Conservation (phyloP, 1,140 invertebrate species). For the Drosophila novamexicana region DNA sequence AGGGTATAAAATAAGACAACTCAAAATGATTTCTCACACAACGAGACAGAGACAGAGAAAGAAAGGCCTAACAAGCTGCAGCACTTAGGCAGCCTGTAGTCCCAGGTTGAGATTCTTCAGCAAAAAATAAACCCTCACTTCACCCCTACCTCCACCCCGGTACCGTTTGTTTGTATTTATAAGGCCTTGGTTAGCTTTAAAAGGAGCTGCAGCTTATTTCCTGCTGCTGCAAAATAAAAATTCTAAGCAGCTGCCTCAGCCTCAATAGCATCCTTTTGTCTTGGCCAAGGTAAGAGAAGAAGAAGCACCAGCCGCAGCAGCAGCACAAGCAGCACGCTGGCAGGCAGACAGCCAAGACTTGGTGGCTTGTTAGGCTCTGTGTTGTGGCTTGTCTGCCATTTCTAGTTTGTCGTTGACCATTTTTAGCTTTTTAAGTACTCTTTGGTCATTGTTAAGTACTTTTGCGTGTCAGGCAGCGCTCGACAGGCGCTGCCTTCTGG, state of each 20-base stretch:
- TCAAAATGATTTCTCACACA: constrained; percentile 74
- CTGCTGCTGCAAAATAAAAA: constrained; percentile 60
- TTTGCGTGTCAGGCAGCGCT: constrained; percentile 73
- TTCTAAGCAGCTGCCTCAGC: constrained; percentile 61
- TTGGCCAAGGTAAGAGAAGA: constrained; percentile 32
- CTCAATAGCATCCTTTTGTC: constrained; percentile 67
- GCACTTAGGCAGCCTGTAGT: constrained; percentile 49
- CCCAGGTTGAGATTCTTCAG: constrained; percentile 30
- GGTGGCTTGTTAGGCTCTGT: constrained; percentile 65
- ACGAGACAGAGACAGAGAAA: constrained; percentile 44
- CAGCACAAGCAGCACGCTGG: constrained; percentile 12
- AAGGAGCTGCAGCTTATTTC: constrained; percentile 76
- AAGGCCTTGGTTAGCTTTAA: constrained; percentile 75
- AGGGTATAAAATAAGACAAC: constrained; percentile 52
- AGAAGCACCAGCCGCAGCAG: constrained; percentile 21
- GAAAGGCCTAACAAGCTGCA: constrained; percentile 67
- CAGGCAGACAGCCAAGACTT: constrained; percentile 4
- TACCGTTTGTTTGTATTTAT: constrained; percentile 45
- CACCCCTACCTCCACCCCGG: neutral
- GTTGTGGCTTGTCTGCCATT: constrained; percentile 66
- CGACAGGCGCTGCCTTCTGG: constrained; percentile 59
- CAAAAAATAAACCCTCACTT: neutral
- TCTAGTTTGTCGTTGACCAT: constrained; percentile 79
- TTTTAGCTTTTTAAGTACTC: constrained; percentile 81
- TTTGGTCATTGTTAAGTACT: constrained; percentile 83